A percentile compares a stretch with the other conserved stretches of the same genome.
Conservation (phyloP, 2,113 vertebrate species). For the Campylomormyrus numenius region DNA sequence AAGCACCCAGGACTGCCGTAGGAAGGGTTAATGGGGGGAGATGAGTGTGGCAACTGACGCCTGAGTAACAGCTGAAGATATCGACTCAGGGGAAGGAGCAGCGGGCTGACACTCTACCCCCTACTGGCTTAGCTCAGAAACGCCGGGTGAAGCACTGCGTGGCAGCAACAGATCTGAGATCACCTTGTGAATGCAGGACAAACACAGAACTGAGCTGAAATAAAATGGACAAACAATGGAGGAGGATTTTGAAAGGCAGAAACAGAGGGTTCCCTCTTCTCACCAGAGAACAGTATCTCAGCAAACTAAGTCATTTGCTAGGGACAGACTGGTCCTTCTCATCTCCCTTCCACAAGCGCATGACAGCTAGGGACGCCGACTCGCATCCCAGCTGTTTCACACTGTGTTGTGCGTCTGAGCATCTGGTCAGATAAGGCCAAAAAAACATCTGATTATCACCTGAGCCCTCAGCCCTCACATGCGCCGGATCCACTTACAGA, state of each 20-base stretch:
- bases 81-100: neutral
- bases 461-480: neutral
- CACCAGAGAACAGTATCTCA: neutral
- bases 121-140: neutral
- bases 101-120: neutral
- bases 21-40: neutral
- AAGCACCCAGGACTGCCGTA: neutral
- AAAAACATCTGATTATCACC: neutral
- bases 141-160: neutral
- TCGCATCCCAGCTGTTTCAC: neutral
- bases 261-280: neutral
- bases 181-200: neutral
- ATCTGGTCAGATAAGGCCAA: neutral
- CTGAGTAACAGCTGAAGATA: neutral
- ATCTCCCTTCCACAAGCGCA: neutral
- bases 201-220: neutral
- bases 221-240: neutral
- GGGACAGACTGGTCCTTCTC: neutral
- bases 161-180: neutral
- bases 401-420: neutral
- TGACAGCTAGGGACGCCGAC: neutral
- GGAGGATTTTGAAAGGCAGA: neutral
- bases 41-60: neutral
- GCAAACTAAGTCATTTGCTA: neutral
- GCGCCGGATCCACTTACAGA: neutral